phyloP scores from a whole-genome alignment of 2,113 vertebrate genomes.

The Emydura subglobosa region DNA sequence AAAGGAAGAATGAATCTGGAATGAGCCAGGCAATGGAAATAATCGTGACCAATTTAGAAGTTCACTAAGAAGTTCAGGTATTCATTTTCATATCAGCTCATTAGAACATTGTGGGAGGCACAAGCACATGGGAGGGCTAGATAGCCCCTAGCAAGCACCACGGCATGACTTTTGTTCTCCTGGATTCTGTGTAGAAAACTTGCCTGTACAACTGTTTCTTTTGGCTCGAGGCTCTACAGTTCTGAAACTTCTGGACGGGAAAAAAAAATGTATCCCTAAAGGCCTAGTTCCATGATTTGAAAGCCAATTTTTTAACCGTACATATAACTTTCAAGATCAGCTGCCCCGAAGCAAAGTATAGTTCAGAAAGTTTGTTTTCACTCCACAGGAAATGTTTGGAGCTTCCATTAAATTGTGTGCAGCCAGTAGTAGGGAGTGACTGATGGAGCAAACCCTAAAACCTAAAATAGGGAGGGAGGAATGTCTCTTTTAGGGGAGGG shows the following conservation, averaged over 20 bases:
- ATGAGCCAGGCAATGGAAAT: not conserved
- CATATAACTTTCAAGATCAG: constrained; percentile 70
- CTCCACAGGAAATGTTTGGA: constrained; percentile 57
- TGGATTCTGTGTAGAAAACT: constrained; percentile 29
- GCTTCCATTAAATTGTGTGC: constrained; percentile 24
- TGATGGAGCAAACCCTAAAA: not conserved
- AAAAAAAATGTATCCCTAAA: constrained; percentile 41
- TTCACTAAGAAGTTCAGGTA: constrained; percentile 36
- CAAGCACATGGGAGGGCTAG: not conserved
- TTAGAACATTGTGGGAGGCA: not conserved
- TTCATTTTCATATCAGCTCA: constrained; percentile 14
- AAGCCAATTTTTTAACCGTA: constrained; percentile 73
- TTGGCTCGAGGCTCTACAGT: constrained; percentile 50
- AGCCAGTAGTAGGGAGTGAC: not conserved
- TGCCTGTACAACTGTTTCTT: constrained; percentile 60
- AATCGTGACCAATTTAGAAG: not conserved
- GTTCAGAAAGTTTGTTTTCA: constrained; percentile 66
- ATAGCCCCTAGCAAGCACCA: constrained; percentile 26
- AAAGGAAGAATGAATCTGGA: not conserved
- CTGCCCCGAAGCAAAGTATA: constrained; percentile 40
- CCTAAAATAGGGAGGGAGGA: not conserved
- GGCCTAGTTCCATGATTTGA: constrained; percentile 62
- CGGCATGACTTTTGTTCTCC: not conserved
- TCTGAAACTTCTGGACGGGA: constrained; percentile 41
- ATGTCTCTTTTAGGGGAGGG: not conserved